These are phyloP conservation scores for Pemphredon lugubris DNA, from an alignment of 2,888 invertebrate genomes.

Conservation along the genomic window DNA sequence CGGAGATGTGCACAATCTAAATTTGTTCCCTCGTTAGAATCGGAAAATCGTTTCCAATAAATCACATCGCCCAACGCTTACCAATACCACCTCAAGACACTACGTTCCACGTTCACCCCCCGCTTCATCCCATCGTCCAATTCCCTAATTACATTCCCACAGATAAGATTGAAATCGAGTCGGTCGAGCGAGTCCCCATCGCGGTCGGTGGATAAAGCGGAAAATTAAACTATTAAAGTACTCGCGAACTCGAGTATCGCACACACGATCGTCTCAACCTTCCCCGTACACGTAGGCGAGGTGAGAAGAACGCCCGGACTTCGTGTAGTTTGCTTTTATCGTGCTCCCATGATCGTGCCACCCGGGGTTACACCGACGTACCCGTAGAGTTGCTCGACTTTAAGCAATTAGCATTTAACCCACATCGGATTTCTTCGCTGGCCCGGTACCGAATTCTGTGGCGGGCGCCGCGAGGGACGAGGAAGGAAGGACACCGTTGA, in stretches of 20 bases:
- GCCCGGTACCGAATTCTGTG: conserved; percentile 31
- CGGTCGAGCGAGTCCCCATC: neutral
- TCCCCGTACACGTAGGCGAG: conserved; percentile 12
- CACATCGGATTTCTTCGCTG: conserved; percentile 45
- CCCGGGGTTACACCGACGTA: conserved; percentile 38
- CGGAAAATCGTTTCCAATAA: too few relatives aligned
- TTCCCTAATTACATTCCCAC: conserved; percentile 36
- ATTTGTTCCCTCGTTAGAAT: too few relatives aligned
- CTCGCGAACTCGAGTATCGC: conserved; percentile 51
- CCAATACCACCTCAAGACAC: too few relatives aligned
- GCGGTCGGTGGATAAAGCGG: conserved; percentile 35
- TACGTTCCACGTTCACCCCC: too few relatives aligned
- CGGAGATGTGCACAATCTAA: too few relatives aligned
- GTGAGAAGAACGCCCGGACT: conserved; percentile 63
- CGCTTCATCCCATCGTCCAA: too few relatives aligned
- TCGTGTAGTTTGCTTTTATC: conserved; percentile 67
- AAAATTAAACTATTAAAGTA: conserved; percentile 57
- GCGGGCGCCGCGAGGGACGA: conserved; percentile 20
- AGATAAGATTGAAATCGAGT: conserved; percentile 45
- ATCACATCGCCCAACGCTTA: too few relatives aligned
- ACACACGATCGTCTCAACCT: conserved; percentile 46
- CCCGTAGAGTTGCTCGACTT: conserved; percentile 53
- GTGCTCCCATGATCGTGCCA: conserved; percentile 57
- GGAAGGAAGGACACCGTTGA: neutral
- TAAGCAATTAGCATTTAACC: conserved; percentile 60